Evolutionary conservation across 2,888 invertebrate species (phyloP).

Genomic region (Drosophila formosana): DNA sequence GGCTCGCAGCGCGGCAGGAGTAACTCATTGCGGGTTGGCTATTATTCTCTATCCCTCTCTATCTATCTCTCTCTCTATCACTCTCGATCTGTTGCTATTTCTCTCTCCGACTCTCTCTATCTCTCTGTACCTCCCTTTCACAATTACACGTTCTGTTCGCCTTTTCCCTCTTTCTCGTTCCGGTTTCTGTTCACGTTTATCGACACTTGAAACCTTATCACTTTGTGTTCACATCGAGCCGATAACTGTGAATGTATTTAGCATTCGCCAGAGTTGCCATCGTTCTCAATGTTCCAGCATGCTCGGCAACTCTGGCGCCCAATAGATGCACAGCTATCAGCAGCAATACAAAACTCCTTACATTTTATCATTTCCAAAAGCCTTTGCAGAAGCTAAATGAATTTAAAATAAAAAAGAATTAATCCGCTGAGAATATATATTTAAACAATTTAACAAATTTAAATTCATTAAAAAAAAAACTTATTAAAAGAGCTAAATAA

Average conservation of each 20-base stretch:
- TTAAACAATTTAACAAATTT: too few relatives aligned
- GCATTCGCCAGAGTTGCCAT: slow-evolving; percentile 28
- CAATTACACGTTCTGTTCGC: slow-evolving; percentile 9
- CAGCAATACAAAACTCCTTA: slow-evolving; percentile 1
- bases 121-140: slow-evolving; percentile 3
- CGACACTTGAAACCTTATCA: slow-evolving; percentile 23
- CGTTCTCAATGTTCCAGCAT: slow-evolving; percentile 10
- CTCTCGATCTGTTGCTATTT: slow-evolving; percentile 33
- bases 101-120: slow-evolving; percentile 19
- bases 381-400: slow-evolving; percentile 18
- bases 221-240: slow-evolving; percentile 30
- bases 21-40: slow-evolving; percentile 92
- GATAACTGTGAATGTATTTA: slow-evolving; percentile 25
- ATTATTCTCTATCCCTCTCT: slow-evolving; percentile 66
- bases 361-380: background rate
- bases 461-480: too few relatives aligned
- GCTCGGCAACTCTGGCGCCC: slow-evolving; percentile 9
- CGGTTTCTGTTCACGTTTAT: slow-evolving; percentile 45
- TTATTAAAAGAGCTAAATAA: too few relatives aligned
- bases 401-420: too few relatives aligned
- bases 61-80: background rate
- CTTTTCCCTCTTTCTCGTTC: slow-evolving; percentile 10
- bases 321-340: slow-evolving; percentile 15
- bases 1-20: slow-evolving; percentile 92
- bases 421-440: too few relatives aligned